Conservation (phyloP, 2,888 invertebrate species). For the Arctia plantaginis region DNA sequence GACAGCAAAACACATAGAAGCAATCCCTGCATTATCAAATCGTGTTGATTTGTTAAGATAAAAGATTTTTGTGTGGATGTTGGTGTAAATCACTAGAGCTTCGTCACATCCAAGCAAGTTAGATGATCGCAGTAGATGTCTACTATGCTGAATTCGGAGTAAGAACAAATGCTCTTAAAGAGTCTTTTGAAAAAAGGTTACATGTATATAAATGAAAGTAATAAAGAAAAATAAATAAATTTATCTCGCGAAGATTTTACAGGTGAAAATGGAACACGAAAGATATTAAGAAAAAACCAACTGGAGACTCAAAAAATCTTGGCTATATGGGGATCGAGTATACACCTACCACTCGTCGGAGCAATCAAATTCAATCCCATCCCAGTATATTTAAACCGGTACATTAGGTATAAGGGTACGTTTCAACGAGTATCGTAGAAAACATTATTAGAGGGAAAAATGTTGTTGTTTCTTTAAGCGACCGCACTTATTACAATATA, state of each 20-base stretch:
- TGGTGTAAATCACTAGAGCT: no score
- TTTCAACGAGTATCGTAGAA: not conserved
- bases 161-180: no score
- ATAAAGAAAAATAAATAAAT: not conserved
- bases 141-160: no score
- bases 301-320: not conserved
- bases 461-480: slow-evolving; percentile 26
- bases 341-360: not conserved
- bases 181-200: no score
- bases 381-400: slow-evolving; percentile 1
- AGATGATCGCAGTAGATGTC: no score
- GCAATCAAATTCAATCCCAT: not conserved
- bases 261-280: not conserved
- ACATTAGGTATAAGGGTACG: not conserved
- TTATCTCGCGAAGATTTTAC: not conserved
- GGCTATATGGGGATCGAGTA: not conserved
- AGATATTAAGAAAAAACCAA: not conserved
- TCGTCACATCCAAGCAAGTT: no score
- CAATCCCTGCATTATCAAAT: no score
- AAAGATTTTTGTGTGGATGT: no score
- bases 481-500: slow-evolving; percentile 18
- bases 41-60: no score
- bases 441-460: slow-evolving; percentile 15
- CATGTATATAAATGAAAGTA: no score
- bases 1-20: no score